Evolutionary conservation across 2,888 invertebrate species (phyloP).

Genomic region (Apoderus coryli): DNA sequence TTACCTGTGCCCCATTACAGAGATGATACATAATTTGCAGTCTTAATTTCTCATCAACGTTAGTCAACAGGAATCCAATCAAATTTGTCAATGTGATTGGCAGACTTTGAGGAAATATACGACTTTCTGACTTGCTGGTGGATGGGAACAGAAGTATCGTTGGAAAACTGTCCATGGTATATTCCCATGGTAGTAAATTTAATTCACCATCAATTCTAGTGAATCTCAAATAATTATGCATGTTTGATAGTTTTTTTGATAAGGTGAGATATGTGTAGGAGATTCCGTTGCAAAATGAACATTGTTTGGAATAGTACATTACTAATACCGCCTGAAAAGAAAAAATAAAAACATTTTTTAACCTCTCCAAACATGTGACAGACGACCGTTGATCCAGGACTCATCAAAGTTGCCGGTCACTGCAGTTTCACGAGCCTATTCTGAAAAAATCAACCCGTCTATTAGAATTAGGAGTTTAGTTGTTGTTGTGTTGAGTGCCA

Average conservation of each 20-base stretch:
- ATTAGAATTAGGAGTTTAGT: no score
- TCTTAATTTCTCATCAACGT: constrained; percentile 41
- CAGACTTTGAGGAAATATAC: constrained; percentile 47
- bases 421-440: no score
- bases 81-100: constrained; percentile 52
- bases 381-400: no score
- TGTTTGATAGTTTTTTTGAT: constrained; percentile 43
- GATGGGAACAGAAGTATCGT: constrained; percentile 68
- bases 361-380: no score
- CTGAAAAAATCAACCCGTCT: no score
- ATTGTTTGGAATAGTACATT: constrained; percentile 64
- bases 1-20: constrained; percentile 37
- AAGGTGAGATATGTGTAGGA: constrained; percentile 53
- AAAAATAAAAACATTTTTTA: constrained; percentile 1
- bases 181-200: constrained; percentile 81
- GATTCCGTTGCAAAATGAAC: constrained; percentile 58
- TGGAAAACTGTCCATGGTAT: constrained; percentile 64
- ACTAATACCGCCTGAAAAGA: constrained; percentile 54
- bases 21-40: constrained; percentile 40
- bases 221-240: constrained; percentile 40
- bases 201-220: constrained; percentile 65
- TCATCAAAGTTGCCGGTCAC: no score
- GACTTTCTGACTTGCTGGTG: constrained; percentile 54
- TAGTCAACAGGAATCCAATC: constrained; percentile 56
- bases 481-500: no score